These are phyloP conservation scores for Poicephalus gulielmi DNA, from an alignment of 2,113 vertebrate species.

Conservation along the genomic window DNA sequence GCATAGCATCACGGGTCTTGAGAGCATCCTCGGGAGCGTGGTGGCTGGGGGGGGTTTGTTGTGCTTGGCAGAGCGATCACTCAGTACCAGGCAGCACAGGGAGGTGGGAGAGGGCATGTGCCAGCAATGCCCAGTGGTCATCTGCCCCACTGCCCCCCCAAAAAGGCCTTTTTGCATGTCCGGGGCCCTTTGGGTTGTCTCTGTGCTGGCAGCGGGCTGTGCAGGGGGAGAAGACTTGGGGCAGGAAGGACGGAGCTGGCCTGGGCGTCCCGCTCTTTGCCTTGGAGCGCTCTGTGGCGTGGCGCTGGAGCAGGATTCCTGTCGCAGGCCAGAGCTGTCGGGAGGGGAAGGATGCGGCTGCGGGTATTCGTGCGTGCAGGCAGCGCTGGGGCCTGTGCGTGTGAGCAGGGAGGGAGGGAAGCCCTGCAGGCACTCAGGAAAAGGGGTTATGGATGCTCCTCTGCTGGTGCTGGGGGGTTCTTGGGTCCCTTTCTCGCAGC, in stretches of 20 bases:
- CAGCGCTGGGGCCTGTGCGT: neutral
- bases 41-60: neutral
- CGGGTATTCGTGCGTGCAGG: neutral
- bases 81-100: neutral
- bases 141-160: neutral
- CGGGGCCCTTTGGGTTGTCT: neutral
- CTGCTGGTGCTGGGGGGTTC: neutral
- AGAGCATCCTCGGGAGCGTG: neutral
- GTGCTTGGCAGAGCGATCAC: neutral
- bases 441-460: neutral
- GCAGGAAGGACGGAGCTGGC: neutral
- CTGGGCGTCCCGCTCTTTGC: neutral
- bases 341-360: slow-evolving; percentile 21
- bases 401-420: neutral
- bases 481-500: neutral
- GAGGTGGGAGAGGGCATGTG: neutral
- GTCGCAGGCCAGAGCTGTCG: neutral
- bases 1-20: fast-evolving
- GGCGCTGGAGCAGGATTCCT: neutral
- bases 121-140: neutral
- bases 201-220: neutral
- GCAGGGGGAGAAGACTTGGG: neutral
- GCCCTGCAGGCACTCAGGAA: neutral
- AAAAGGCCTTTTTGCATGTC: neutral
- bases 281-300: fast-evolving